Conservation (phyloP, 2,888 invertebrate genomes). For the Cetonia aurata region DNA sequence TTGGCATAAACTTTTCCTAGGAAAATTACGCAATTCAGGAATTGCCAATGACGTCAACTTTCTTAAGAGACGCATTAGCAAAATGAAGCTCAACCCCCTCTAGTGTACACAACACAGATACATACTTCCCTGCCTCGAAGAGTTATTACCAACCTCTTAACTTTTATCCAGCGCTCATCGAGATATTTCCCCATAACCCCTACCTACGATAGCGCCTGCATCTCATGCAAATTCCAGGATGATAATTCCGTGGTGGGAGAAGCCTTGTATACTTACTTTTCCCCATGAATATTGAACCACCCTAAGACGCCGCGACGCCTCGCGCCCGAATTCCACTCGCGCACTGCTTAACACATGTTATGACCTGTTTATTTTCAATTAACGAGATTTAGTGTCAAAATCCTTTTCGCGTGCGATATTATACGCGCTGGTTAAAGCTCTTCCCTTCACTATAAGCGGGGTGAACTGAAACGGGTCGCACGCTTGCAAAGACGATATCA, state of each 20-base stretch:
- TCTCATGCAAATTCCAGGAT: slow-evolving; percentile 31
- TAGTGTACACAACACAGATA: not conserved
- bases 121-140: slow-evolving; percentile 14
- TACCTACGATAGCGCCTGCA: slow-evolving; percentile 3
- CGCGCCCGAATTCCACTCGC: not conserved
- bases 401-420: slow-evolving; percentile 1
- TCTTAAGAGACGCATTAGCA: slow-evolving; percentile 46
- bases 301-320: not conserved
- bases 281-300: slow-evolving; percentile 31
- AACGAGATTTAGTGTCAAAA: slow-evolving; percentile 22
- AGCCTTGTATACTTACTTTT: too few species aligned
- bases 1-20: slow-evolving; percentile 38
- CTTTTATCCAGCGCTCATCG: slow-evolving; percentile 39
- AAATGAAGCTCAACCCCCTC: slow-evolving; percentile 45
- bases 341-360: slow-evolving; percentile 28
- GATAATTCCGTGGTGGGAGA: slow-evolving; percentile 4
- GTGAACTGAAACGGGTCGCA: too few species aligned
- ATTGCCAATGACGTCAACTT: slow-evolving; percentile 47
- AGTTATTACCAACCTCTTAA: slow-evolving; percentile 38
- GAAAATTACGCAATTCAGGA: slow-evolving; percentile 31
- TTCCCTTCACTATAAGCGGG: too few species aligned
- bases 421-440: too few species aligned
- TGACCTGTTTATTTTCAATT: slow-evolving; percentile 38
- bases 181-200: too few species aligned
- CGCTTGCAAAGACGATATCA: too few species aligned